Evolutionary conservation across 2,113 vertebrate genomes (phyloP).

Genomic region (Festucalex cinctus): DNA sequence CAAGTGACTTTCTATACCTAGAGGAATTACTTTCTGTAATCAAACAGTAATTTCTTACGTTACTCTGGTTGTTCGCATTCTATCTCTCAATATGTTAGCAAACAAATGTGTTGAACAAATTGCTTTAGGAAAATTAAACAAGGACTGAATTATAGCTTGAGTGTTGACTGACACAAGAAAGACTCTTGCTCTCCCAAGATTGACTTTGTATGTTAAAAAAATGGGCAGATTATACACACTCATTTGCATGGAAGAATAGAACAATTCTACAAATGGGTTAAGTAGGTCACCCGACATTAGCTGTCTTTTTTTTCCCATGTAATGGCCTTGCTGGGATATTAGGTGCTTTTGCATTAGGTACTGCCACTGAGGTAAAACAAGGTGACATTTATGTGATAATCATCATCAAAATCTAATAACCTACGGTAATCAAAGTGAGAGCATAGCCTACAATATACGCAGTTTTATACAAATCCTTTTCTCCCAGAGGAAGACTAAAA

Average conservation of each 20-base stretch:
- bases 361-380: constrained; percentile 2
- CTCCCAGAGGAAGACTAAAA: neutral
- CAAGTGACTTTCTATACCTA: constrained; percentile 19
- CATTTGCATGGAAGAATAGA: neutral
- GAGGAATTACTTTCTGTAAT: constrained; percentile 22
- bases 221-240: neutral
- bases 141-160: constrained; percentile 18
- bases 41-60: constrained; percentile 39
- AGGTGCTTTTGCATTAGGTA: constrained; percentile 11
- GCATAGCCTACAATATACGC: too few species aligned
- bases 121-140: constrained; percentile 33
- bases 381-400: constrained; percentile 23
- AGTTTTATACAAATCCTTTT: neutral
- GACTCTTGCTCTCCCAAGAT: constrained; percentile 2
- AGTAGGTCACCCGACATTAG: neutral
- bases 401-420: constrained; percentile 9
- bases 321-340: neutral
- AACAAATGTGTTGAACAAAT: constrained; percentile 46
- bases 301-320: neutral
- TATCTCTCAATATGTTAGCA: constrained; percentile 40
- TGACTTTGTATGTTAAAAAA: neutral
- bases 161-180: constrained; percentile 1
- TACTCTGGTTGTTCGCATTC: constrained; percentile 34
- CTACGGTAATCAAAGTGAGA: neutral
- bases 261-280: neutral